Base-by-base conservation (phyloP, 2,888 invertebrate genomes). In the Nymphalis polychloros region DNA sequence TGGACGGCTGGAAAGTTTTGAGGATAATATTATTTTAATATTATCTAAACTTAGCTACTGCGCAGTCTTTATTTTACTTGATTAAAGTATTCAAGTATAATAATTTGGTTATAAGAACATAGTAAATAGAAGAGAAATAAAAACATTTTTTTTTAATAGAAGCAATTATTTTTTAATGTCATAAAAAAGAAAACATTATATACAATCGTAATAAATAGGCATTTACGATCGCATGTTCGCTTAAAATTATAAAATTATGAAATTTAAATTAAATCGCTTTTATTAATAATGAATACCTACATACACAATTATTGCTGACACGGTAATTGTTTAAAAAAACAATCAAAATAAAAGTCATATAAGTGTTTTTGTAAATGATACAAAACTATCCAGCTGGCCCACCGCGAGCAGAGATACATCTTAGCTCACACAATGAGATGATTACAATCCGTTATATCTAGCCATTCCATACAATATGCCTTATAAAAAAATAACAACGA, bases 361-460 rank as follows among this genome's bases (percentile, higher is more conserved):
- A 19, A 49, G 16, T 67, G 48, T 13, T 41, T 41, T 13, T n/a
- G 17, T 61, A 55, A 23, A 2, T 27, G 35, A 49, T 47, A 27
- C 53, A 73, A 68, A 68, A 88, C 83, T 88, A 87, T 72, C 78
- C 50, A 49, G 19, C 75, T 59, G 23, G 84, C 80, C 52, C 64
- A 68, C 74, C 63, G 81, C 62, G 66, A 70, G 68, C 76, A 76
- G 76, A 86, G 85, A 86, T 85, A 86, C 84, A 84, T 88, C 89
- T 87, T 84, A 85, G 85, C 86, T 86, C 87, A 90, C 88, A 92
- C 91, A 92, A 92, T 90, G 84, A 90, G 87, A 90, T 90, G 91
- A 92, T 92, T 92, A 91, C 90, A 90, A 90, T 90, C 90, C 90
- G 89, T 88, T 91, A 90, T 90, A 88, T 81, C 86, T 88, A 89